Base-by-base conservation (phyloP, 1,140 invertebrate species). In the Stenopsyche tienmushanensis region DNA sequence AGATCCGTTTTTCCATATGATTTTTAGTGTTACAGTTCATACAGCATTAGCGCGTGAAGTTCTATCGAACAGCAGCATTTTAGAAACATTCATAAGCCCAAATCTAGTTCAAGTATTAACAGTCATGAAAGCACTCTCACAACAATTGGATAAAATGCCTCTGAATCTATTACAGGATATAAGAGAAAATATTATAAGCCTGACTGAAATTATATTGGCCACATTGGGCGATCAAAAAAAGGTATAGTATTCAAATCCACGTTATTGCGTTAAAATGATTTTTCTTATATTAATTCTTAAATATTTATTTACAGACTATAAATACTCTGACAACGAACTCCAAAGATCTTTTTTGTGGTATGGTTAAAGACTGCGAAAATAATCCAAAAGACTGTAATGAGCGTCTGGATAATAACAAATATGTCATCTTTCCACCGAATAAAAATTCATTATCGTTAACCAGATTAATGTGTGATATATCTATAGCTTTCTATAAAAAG, bases 21-120 rank as follows among this genome's bases (percentile, higher is more conserved):
- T 25, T 76, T 76, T 55, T 66, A 81, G 80, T 59, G 76, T 81
- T 70, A 76, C 77, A 24, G 63, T 78, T 10, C 78, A 81, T 52
- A 78, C 77, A n/a, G 75, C 76, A 0, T 58, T 81, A 55, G 78
- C 80, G 2, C 77, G 77, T 62, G 78, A 80, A 70, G 75, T 81
- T 0, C 74, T 81, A 0, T 74, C 75, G 47, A 76, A 78, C 59
- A 81, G 78, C 62, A 63, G 73, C 0, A 73, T 81, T 0, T 62
- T 81, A 1, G 75, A 78, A 39, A 77, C 68, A 49, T 79, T 79
- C 60, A 75, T 81, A 45, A 70, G 74, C 1, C 77, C 78, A 7
- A 65, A 72, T 0, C 47, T 81, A 10, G 72, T 74, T 8, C 70
- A 78, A 21, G 62, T 73, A 0, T 73, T 72, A 0, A 71, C 71